Conservation (phyloP, 2,888 invertebrate species). For the Chloroclystis v-ata region DNA sequence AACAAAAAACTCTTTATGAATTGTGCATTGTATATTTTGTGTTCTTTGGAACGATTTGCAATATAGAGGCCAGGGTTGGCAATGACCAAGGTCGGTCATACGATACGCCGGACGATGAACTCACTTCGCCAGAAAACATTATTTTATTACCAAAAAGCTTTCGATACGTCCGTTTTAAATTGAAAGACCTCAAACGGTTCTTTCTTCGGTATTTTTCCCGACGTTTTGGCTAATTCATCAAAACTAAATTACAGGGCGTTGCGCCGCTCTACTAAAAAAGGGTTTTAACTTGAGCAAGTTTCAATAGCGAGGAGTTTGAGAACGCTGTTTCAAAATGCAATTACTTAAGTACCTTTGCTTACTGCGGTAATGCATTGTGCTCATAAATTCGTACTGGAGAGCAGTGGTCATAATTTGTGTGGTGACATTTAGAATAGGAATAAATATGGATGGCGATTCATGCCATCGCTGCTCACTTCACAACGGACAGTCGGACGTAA, state of each 20-base stretch:
- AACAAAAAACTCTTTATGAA: constrained; percentile 12
- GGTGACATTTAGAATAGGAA: constrained; percentile 6
- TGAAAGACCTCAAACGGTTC: constrained; percentile 43
- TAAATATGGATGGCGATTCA: constrained; percentile 9
- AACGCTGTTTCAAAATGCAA: constrained; percentile 10
- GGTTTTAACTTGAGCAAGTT: constrained; percentile 25
- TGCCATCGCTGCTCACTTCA: constrained; percentile 8
- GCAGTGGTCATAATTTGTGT: not conserved
- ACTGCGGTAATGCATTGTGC: not conserved
- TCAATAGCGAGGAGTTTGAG: constrained; percentile 21
- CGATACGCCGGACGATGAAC: constrained; percentile 46
- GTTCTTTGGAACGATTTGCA: constrained; percentile 9
- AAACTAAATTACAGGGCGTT: constrained; percentile 59
- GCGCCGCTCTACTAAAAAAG: constrained; percentile 42
- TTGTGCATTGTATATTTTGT: constrained; percentile 13
- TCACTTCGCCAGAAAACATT: constrained; percentile 38
- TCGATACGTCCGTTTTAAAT: constrained; percentile 55
- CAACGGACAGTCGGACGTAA: constrained; percentile 20
- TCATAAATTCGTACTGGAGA: not conserved
- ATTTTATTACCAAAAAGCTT: constrained; percentile 47
- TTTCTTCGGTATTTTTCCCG: constrained; percentile 47
- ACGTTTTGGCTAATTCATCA: constrained; percentile 63
- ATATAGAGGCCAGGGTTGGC: constrained; percentile 22
- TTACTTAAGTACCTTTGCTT: constrained; percentile 2
- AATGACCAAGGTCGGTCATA: constrained; percentile 37